Percentiles rank a stretch among this genome's conserved stretches.
Conservation (phyloP, 2,888 invertebrate species). For the Ischnura elegans region DNA sequence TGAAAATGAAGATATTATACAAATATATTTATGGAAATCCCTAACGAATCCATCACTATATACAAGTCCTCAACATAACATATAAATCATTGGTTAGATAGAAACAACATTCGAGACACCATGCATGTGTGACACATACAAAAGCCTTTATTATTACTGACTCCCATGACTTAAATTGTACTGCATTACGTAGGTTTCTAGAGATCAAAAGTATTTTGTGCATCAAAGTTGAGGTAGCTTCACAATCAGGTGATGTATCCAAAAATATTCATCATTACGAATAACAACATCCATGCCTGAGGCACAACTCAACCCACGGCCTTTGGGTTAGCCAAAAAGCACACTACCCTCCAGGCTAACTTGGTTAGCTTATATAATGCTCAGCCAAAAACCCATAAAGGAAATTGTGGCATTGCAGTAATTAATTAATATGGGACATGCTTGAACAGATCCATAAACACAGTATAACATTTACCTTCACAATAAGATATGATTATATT, state of each 20-base stretch:
- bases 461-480: neutral
- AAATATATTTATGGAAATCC: neutral
- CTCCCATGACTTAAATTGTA: neutral
- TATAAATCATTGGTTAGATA: neutral
- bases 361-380: neutral
- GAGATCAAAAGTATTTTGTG: neutral
- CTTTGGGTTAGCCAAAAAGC: constrained; percentile 31
- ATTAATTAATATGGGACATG: neutral
- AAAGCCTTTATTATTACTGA: neutral
- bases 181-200: neutral
- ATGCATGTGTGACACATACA: neutral
- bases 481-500: neutral
- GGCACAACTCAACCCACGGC: constrained; percentile 15
- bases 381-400: neutral
- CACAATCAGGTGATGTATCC: neutral
- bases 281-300: constrained; percentile 6
- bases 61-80: neutral
- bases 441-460: neutral
- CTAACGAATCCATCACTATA: neutral
- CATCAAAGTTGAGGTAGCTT: constrained; percentile 30
- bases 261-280: neutral
- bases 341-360: neutral
- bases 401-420: neutral
- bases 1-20: neutral
- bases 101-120: neutral